These are phyloP conservation scores for Tachycineta bicolor DNA, from an alignment of 2,113 vertebrate species.

Conservation along the genomic window DNA sequence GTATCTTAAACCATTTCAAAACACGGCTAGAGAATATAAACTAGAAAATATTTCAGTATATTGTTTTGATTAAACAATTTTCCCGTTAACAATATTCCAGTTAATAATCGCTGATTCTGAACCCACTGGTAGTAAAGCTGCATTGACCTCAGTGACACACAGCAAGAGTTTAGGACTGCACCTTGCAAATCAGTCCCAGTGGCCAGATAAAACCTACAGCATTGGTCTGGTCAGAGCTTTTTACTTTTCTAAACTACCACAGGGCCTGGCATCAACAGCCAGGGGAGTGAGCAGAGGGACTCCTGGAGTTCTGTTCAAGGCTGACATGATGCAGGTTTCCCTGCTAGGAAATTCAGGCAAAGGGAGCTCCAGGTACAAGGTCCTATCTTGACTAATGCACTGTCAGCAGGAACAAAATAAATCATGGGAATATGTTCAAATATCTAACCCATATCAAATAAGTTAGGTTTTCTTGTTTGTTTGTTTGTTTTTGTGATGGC, in stretches of 20 bases:
- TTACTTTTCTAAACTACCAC: neutral
- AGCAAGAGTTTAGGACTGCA: neutral
- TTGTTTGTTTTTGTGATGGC: neutral
- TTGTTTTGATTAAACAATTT: neutral
- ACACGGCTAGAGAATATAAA: neutral
- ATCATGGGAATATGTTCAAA: neutral
- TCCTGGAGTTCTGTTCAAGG: neutral
- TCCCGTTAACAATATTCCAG: neutral
- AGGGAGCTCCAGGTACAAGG: neutral
- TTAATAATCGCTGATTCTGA: neutral
- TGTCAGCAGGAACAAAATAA: neutral
- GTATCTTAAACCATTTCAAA: neutral
- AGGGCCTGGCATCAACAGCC: neutral
- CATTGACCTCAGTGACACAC: fast-evolving
- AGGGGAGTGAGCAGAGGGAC: neutral
- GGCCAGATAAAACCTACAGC: neutral
- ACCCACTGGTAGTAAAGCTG: neutral
- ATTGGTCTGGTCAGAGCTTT: neutral
- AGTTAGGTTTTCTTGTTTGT: neutral
- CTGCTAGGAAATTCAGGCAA: neutral
- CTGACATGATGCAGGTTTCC: neutral
- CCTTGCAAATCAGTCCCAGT: neutral
- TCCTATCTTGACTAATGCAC: neutral
- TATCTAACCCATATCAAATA: neutral
- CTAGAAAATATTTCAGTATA: constrained; percentile 31